Evolutionary conservation across 2,113 vertebrate species (phyloP), one percentile per base, ranked within the genome.

Genomic region (Rhizomys pruinosus): DNA sequence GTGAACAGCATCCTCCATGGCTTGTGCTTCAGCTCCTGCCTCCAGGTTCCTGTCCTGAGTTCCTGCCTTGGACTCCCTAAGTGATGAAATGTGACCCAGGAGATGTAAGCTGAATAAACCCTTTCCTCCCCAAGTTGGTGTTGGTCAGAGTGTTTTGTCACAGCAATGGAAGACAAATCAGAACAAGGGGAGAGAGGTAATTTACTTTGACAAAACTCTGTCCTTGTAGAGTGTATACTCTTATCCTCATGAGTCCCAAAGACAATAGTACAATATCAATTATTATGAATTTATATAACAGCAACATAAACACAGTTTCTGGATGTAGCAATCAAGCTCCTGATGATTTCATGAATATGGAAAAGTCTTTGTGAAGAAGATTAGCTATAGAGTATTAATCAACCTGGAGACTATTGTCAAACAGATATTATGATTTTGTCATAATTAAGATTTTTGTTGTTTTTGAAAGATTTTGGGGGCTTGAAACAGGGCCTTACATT

Each of bases 301-400:
- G 89, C 27, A 69, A 72, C 94, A 90, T 84, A 90, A 79, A 93
- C 91, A 69, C 12, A 42, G 78, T 82, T 66, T 92, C 59, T 87
- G 13, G 7, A 85, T 7, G 34, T 82, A 64, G 52, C 16, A 93
- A 80, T 20, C 22, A 90, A 81, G 44, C 12, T 44, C 15, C 44
- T 86, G 4, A 39, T 86, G 20, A 91, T 87, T 72, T 84, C 68
- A 87, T 84, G 68, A 73, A 92, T 81, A 71, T n/a, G 12, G 29
- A 85, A 94, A 94, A 92, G 22, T 87, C n/a, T 90, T 57, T 59
- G 12, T 59, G 80, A 17, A 81, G 64, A 77, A 23, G 17, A 66
- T 34, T 72, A 78, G 7, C 22, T 19, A 69, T 57, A 27, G 12
- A 74, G 12, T 27, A 59, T 17, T 23, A 27, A 78, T 59, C 34